Percentiles rank a stretch among this genome's conserved stretches.
phyloP scores from a whole-genome alignment of 2,888 invertebrate genomes.

The Chrysopilus asiliformis region DNA sequence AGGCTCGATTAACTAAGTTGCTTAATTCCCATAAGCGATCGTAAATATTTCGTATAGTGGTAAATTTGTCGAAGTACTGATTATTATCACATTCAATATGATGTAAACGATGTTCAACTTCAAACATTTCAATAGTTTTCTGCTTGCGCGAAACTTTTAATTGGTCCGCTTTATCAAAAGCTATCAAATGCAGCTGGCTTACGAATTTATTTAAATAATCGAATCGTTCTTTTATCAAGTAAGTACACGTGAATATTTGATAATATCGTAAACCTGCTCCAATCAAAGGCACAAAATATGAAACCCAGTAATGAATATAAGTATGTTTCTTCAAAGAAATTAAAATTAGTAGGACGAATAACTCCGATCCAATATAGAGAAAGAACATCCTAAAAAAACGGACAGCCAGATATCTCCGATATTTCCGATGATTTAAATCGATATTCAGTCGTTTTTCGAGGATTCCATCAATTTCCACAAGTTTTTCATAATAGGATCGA shows the following conservation, averaged over 20 bases:
- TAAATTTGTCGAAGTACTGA: slow-evolving; percentile 11
- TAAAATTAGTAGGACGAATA: slow-evolving; percentile 4
- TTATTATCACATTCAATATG: slow-evolving; percentile 11
- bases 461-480: slow-evolving; percentile 25
- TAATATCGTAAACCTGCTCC: slow-evolving; percentile 27
- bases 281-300: slow-evolving; percentile 24
- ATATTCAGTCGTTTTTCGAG: slow-evolving; percentile 23
- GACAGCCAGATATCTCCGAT: neutral
- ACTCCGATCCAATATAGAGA: slow-evolving; percentile 6
- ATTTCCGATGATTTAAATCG: slow-evolving; percentile 17
- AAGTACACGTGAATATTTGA: slow-evolving; percentile 25
- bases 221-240: slow-evolving; percentile 24
- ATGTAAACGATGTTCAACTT: slow-evolving; percentile 16
- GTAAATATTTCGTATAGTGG: slow-evolving; percentile 25
- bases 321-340: neutral
- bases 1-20: slow-evolving; percentile 23
- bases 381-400: slow-evolving; percentile 2
- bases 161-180: neutral
- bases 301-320: slow-evolving; percentile 20
- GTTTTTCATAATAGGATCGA: slow-evolving; percentile 17
- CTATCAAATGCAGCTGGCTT: slow-evolving; percentile 17
- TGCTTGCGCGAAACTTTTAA: slow-evolving; percentile 3
- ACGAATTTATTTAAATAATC: slow-evolving; percentile 21
- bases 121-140: slow-evolving; percentile 5
- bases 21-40: slow-evolving; percentile 27